Percentiles rank a stretch among this genome's conserved stretches.
Conservation (phyloP, 2,113 vertebrate species). For the Epinephelus lanceolatus region DNA sequence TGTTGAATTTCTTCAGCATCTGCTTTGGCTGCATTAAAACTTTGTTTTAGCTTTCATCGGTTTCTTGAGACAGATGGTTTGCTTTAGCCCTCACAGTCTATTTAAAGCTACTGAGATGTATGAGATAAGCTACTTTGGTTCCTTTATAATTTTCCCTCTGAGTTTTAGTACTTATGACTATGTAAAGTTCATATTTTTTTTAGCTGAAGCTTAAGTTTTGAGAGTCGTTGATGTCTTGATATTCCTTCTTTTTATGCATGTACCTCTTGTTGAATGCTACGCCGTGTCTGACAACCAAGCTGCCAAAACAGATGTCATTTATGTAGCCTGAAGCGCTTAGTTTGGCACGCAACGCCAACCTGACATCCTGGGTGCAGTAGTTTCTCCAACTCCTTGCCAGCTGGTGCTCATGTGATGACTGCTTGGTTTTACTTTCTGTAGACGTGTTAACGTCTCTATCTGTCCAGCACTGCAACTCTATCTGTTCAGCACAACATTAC, state of each 20-base stretch:
- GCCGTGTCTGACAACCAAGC: slow-evolving; percentile 4
- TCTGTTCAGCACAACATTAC: background rate
- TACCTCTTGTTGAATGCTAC: background rate
- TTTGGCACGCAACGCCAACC: slow-evolving; percentile 28
- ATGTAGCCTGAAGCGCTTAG: slow-evolving; percentile 47
- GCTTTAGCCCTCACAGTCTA: slow-evolving; percentile 30
- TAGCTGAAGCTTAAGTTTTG: slow-evolving; percentile 8
- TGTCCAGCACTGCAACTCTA: background rate
- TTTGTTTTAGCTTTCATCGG: slow-evolving; percentile 52
- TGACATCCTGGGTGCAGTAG: slow-evolving; percentile 32
- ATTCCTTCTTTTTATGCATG: background rate
- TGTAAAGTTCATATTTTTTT: background rate
- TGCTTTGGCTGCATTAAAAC: slow-evolving; percentile 54
- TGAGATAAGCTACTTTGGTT: slow-evolving; percentile 18
- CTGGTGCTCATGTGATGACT: slow-evolving; percentile 26
- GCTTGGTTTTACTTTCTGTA: slow-evolving; percentile 26
- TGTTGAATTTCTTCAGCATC: slow-evolving; percentile 48
- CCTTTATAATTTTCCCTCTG: background rate
- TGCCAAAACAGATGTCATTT: slow-evolving; percentile 29
- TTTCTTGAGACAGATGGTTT: slow-evolving; percentile 48
- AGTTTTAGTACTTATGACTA: background rate
- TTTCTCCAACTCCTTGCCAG: slow-evolving; percentile 13
- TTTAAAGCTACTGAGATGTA: slow-evolving; percentile 54
- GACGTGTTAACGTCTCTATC: slow-evolving; percentile 12
- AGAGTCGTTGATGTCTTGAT: slow-evolving; percentile 3